A percentile compares a stretch with the other conserved stretches of the same genome.
These are phyloP conservation scores for Bombus confusus DNA, from an alignment of 1,140 invertebrate species.

Conservation along the genomic window DNA sequence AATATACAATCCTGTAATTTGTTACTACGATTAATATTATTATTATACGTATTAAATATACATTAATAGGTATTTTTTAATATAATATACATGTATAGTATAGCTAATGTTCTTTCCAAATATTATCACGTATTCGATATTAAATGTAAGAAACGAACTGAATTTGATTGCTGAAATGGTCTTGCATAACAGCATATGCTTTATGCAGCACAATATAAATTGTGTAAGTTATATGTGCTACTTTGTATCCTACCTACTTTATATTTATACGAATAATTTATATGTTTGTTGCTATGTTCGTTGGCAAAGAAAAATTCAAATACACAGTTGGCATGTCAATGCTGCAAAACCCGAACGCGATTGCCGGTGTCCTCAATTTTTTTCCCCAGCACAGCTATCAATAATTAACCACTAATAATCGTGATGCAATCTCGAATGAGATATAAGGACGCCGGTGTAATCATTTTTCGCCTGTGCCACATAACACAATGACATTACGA, in stretches of 20 bases:
- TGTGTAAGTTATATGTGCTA: no score
- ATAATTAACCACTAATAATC: constrained; percentile 53
- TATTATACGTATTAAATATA: no score
- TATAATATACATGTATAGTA: no score
- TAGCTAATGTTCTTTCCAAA: no score
- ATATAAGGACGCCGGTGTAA: constrained; percentile 37
- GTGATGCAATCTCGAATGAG: constrained; percentile 47
- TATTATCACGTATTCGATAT: no score
- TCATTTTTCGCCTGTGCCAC: constrained; percentile 40
- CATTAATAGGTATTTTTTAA: no score
- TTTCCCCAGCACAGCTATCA: constrained; percentile 29
- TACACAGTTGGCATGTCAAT: neutral
- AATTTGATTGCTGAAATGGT: no score
- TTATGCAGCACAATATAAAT: no score
- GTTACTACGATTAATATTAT: no score
- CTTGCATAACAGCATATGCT: no score
- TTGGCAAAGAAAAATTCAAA: constrained; percentile 16
- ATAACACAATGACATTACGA: constrained; percentile 50
- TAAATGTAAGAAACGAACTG: no score
- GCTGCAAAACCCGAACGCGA: neutral
- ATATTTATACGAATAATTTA: neutral
- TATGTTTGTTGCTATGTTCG: neutral
- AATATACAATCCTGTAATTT: no score
- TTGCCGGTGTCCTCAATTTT: constrained; percentile 53
- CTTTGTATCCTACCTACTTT: neutral